A percentile compares a stretch with the other conserved stretches of the same genome.
Evolutionary conservation across 37 sponge, comb jelly and placozoan species (phyloP).

Genomic region (Halisarca cf. caerulea): DNA sequence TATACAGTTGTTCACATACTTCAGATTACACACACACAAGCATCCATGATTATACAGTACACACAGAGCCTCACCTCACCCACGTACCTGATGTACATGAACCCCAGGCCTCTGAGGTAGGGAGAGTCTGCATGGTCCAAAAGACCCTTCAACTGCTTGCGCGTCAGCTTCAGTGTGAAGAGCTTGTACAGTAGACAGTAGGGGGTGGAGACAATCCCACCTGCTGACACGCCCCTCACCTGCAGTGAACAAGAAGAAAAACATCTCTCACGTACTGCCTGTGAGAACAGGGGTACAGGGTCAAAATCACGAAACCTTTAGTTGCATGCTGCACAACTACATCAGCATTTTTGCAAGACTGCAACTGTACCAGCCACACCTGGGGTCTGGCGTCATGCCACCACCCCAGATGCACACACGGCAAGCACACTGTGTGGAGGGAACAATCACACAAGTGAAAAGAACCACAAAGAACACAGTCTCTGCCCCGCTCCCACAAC

Average conservation of each 20-base stretch:
- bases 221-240: constrained; percentile 98
- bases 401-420: too few relatives aligned
- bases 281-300: background rate
- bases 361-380: too few relatives aligned
- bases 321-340: too few relatives aligned
- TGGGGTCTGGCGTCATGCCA: too few relatives aligned
- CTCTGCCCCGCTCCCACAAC: too few relatives aligned
- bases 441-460: too few relatives aligned
- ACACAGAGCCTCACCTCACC: background rate
- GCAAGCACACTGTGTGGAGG: too few relatives aligned
- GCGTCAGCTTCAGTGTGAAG: constrained; percentile 94
- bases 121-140: constrained; percentile 91
- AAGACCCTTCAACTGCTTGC: constrained; percentile 93
- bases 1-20: background rate
- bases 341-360: too few relatives aligned
- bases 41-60: too few relatives aligned
- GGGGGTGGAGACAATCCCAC: constrained; percentile 96
- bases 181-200: constrained; percentile 96
- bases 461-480: too few relatives aligned
- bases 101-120: constrained; percentile 93
- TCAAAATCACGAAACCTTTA: too few relatives aligned
- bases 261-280: constrained; percentile 91
- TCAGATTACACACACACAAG: background rate
- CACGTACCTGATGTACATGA: constrained; percentile 95
- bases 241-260: constrained; percentile 26